Conservation (phyloP, 1,140 invertebrate genomes). For the Zaprionus taronus region DNA sequence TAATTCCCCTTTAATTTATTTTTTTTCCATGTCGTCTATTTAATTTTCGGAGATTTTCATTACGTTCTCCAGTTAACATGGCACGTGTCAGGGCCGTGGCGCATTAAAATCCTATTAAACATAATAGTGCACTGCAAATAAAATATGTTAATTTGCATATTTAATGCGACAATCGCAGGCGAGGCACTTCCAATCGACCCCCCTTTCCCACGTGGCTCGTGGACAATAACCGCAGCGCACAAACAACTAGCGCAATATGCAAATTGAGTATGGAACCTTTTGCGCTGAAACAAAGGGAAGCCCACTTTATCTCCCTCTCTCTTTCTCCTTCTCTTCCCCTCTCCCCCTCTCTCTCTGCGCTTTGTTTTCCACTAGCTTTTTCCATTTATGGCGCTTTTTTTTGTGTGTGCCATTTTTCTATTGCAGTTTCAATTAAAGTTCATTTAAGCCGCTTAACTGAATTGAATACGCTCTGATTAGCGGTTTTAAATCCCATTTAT, state of each 20-base stretch:
- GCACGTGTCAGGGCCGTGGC: constrained; percentile 37
- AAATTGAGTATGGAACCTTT: constrained; percentile 18
- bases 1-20: not conserved
- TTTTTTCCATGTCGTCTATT: constrained; percentile 31
- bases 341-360: not conserved
- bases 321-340: not conserved
- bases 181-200: not conserved
- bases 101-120: constrained; percentile 70
- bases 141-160: constrained; percentile 71
- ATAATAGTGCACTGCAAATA: constrained; percentile 45
- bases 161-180: constrained; percentile 40
- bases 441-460: constrained; percentile 55
- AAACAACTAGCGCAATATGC: constrained; percentile 13
- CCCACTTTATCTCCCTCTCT: not conserved
- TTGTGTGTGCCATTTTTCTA: constrained; percentile 12
- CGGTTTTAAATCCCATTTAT: constrained; percentile 30
- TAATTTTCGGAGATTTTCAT: constrained; percentile 13
- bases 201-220: not conserved
- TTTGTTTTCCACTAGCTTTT: not conserved
- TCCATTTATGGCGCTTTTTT: constrained; percentile 5
- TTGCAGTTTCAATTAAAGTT: constrained; percentile 42
- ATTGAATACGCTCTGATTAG: constrained; percentile 45
- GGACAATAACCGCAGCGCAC: constrained; percentile 3
- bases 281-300: constrained; percentile 4
- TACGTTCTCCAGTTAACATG: not conserved